phyloP scores from a whole-genome alignment of 1,140 invertebrate genomes.

The Nephotettix cincticeps region DNA sequence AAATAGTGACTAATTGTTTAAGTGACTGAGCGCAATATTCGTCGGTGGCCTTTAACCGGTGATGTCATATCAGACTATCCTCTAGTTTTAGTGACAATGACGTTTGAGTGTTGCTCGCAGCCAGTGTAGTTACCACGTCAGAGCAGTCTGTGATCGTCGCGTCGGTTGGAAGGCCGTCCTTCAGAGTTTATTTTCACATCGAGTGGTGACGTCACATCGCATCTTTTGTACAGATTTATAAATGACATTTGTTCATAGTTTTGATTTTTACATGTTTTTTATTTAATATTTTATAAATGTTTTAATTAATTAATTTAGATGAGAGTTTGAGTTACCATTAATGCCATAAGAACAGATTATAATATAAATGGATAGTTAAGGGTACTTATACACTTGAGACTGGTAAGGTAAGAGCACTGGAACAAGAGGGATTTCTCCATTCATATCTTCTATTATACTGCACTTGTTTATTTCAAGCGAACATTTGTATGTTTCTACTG shows the following conservation, averaged over 20 bases:
- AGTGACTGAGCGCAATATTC: constrained; percentile 3
- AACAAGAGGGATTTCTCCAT: background rate
- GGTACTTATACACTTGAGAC: constrained; percentile 22
- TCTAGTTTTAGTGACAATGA: background rate
- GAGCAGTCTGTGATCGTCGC: constrained; percentile 29
- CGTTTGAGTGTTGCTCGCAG: too few relatives aligned
- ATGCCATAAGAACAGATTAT: constrained; percentile 29
- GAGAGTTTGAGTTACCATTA: constrained; percentile 31
- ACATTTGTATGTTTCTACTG: constrained; percentile 24
- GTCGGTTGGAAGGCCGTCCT: background rate
- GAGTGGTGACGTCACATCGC: background rate
- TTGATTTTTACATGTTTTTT: constrained; percentile 24
- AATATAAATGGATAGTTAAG: constrained; percentile 7
- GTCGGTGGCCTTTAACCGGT: background rate
- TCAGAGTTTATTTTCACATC: constrained; percentile 15
- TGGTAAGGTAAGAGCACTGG: constrained; percentile 1
- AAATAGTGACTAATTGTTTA: constrained; percentile 15
- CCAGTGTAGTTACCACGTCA: constrained; percentile 24
- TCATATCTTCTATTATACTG: constrained; percentile 8
- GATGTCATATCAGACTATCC: constrained; percentile 1
- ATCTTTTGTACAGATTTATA: constrained; percentile 19
- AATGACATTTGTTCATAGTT: constrained; percentile 11
- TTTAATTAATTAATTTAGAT: constrained; percentile 14
- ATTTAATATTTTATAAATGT: constrained; percentile 18
- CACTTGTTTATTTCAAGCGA: background rate